phyloP scores from a whole-genome alignment of 2,797 vertebrate species.

The Craterocephalus amniculus region DNA sequence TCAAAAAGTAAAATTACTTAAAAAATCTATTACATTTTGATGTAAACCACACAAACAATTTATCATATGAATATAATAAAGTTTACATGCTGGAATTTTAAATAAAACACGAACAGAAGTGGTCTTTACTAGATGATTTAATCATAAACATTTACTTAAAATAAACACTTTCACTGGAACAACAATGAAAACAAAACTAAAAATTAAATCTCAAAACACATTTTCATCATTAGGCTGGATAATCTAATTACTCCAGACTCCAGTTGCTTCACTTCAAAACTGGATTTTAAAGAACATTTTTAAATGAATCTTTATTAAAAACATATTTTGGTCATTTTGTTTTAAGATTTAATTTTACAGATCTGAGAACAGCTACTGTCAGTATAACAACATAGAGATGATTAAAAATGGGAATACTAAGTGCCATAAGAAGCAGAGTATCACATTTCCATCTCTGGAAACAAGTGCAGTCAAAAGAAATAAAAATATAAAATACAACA shows the following conservation, averaged over 20 bases:
- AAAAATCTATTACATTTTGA: too few relatives aligned
- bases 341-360: not conserved
- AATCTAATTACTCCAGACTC: not conserved
- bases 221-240: not conserved
- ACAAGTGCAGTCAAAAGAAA: constrained; percentile 36
- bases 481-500: constrained; percentile 13
- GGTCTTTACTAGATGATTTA: constrained; percentile 21
- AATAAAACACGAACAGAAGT: not conserved
- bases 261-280: not conserved
- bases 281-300: too few relatives aligned
- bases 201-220: constrained; percentile 17
- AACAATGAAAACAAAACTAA: constrained; percentile 19
- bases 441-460: constrained; percentile 35
- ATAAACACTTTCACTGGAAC: not conserved
- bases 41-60: too few relatives aligned
- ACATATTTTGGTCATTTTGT: not conserved
- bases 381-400: not conserved
- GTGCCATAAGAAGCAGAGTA: constrained; percentile 20
- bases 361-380: not conserved
- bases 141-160: constrained; percentile 5
- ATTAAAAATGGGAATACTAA: constrained; percentile 16
- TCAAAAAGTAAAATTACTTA: too few relatives aligned
- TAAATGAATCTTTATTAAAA: not conserved
- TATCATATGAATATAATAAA: too few relatives aligned
- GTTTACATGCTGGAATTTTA: too few relatives aligned